Evolutionary conservation across 2,888 invertebrate genomes (phyloP).

Genomic region (Cheilosia urbana): DNA sequence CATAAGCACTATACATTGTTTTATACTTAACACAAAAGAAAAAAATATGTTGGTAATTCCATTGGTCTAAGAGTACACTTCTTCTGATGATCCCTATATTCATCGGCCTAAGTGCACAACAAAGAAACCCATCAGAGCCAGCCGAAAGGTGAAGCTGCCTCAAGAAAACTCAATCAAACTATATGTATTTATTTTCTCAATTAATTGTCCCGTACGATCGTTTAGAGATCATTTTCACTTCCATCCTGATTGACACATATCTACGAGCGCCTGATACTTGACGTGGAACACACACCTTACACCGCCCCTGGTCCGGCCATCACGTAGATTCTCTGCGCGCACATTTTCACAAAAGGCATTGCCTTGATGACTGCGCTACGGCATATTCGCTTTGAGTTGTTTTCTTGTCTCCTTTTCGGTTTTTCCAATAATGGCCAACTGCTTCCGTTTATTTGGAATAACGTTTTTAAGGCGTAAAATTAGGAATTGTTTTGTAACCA

Average conservation of each 20-base stretch:
- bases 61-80: no score
- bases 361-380: constrained; percentile 6
- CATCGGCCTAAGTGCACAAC: no score
- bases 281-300: no score
- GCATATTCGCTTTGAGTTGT: constrained; percentile 18
- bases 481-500: constrained; percentile 20
- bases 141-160: no score
- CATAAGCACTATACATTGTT: no score
- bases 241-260: neutral
- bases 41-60: no score
- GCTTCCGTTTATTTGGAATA: constrained; percentile 38
- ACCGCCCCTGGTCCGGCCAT: neutral
- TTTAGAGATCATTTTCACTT: neutral
- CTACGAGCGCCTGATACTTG: constrained; percentile 1
- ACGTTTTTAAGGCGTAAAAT: constrained; percentile 21
- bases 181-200: neutral
- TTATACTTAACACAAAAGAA: no score
- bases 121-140: no score
- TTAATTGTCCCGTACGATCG: neutral
- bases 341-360: constrained; percentile 29
- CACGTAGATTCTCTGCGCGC: constrained; percentile 10
- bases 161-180: neutral
- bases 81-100: no score
- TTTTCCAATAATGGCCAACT: constrained; percentile 44
- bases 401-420: neutral